Evolutionary conservation across 2,888 invertebrate species (phyloP), one percentile per base, ranked within the genome.

Genomic region (Sturmia bella): DNA sequence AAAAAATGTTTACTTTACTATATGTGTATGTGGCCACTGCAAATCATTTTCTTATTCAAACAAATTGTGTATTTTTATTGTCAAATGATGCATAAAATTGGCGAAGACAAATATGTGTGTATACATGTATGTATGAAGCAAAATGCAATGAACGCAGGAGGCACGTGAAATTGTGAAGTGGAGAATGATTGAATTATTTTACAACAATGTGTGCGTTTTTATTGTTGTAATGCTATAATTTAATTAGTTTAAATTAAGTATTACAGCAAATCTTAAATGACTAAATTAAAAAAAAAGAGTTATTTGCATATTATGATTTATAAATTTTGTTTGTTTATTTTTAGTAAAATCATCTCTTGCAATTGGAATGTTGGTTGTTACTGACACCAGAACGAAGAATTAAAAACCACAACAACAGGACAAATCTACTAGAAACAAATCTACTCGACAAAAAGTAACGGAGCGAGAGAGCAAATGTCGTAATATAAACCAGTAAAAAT

Each of bases 241-340:
- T 74, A 64, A 73, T 63, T 63, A 54, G 43, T 54, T 54, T 43
- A 9, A 63, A 21, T 63, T 63, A 17, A 63, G 3, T 43, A 45
- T 54, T 45, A 45, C 43, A 37, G 21, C 43, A 24, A 1, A 32
- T 3, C 27, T 27, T 27, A 6, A n/a, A n/a, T n/a, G 17, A 48
- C 1, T 17, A 17, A 48, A 48, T 48, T n/a, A 21, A 2, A 2
- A 3, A 48, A 11, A 32, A 32, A 9, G 1, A 32, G 9, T 32
- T 9, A 3, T 7, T 32, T 6, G 32, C n/a, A n/a, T n/a, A n/a
- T n/a, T n/a, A 32, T 7, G 32, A 32, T 9, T 32, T 3, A 32
- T 9, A 9, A 3, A 32, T 32, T 32, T 32, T 3, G 32, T 32
- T 27, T n/a, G n/a, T n/a, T 27, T 32, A 9, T 32, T 32, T 7